Conservation (phyloP, 2,888 invertebrate species). For the Lymantria dispar region DNA sequence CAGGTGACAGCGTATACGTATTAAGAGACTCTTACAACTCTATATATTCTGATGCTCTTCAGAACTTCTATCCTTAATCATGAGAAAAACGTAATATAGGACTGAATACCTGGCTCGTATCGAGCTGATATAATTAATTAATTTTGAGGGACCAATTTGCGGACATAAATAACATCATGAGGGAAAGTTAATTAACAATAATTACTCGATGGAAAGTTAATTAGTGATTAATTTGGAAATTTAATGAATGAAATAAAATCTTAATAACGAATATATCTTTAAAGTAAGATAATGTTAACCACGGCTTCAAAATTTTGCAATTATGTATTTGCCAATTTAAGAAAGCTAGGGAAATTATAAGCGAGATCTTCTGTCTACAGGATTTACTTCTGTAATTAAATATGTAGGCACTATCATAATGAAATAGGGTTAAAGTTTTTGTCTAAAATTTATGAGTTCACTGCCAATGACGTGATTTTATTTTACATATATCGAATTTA, state of each 20-base stretch:
- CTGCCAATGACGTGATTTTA: too few species aligned
- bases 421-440: too few species aligned
- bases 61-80: conserved; percentile 86
- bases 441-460: too few species aligned
- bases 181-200: conserved; percentile 30
- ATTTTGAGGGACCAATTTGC: conserved; percentile 36
- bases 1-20: conserved; percentile 84
- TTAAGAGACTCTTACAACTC: conserved; percentile 86
- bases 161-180: conserved; percentile 29
- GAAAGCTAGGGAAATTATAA: conserved; percentile 9
- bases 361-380: conserved; percentile 10
- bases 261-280: conserved; percentile 26
- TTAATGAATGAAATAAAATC: conserved; percentile 25
- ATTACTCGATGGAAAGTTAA: conserved; percentile 34
- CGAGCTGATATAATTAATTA: conserved; percentile 57
- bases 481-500: too few species aligned
- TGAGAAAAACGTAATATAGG: conserved; percentile 33
- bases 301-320: conserved; percentile 10
- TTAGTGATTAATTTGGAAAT: conserved; percentile 23
- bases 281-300: conserved; percentile 19
- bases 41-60: conserved; percentile 85
- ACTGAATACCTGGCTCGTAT: conserved; percentile 68
- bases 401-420: too few species aligned
- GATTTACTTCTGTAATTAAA: background rate
- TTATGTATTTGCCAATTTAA: conserved; percentile 26